phyloP scores from a whole-genome alignment of 2,113 vertebrate species.

The Octodon degus region DNA sequence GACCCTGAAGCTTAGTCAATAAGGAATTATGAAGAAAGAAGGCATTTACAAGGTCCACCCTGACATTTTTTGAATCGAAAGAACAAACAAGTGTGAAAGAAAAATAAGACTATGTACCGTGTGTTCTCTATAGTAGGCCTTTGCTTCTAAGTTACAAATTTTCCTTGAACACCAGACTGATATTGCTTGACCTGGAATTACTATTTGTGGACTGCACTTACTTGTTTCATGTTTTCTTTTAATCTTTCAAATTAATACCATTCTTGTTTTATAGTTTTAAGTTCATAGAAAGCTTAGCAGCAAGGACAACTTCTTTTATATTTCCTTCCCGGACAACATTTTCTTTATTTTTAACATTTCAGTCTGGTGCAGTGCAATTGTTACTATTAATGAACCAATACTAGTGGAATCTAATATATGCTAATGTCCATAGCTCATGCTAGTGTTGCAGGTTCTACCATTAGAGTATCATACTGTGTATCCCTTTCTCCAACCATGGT shows the following conservation, averaged over 20 bases:
- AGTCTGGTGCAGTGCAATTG: not conserved
- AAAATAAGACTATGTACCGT: not conserved
- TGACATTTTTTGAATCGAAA: slow-evolving; percentile 40
- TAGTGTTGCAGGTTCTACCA: not conserved
- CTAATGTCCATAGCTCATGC: not conserved
- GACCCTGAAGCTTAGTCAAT: slow-evolving; percentile 6
- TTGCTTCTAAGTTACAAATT: not conserved
- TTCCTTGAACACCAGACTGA: not conserved
- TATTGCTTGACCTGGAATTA: not conserved
- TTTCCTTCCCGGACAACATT: not conserved
- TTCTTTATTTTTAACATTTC: not conserved
- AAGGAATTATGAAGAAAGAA: slow-evolving; percentile 45
- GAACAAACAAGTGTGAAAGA: not conserved
- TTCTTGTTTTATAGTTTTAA: not conserved
- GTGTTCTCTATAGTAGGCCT: not conserved
- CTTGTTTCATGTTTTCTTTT: slow-evolving; percentile 18
- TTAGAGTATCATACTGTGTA: not conserved
- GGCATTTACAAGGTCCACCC: slow-evolving; percentile 11
- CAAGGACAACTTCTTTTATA: not conserved
- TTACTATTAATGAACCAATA: not conserved
- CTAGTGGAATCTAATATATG: not conserved
- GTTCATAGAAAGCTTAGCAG: not conserved
- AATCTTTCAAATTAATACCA: not conserved
- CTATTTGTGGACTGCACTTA: not conserved
- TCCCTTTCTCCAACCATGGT: not conserved